These are phyloP conservation scores for Actias luna DNA, from an alignment of 2,888 invertebrate species.

Conservation along the genomic window DNA sequence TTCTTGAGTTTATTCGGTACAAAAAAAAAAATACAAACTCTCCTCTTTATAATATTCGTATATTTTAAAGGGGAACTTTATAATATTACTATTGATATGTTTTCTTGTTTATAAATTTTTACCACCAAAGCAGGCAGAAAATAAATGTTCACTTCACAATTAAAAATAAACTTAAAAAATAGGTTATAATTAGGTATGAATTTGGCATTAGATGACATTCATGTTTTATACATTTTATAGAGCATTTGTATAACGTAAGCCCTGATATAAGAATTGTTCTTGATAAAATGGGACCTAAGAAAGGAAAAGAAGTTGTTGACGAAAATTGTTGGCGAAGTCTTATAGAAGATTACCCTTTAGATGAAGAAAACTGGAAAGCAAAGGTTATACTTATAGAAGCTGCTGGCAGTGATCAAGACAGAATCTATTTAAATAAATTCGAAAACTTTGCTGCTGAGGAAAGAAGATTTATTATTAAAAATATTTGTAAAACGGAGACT, in stretches of 20 bases:
- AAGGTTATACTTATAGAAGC: slow-evolving; percentile 66
- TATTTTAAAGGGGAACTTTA: too few species aligned
- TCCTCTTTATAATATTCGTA: too few species aligned
- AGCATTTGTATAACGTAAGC: background rate
- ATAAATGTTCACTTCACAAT: too few species aligned
- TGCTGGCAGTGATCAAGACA: slow-evolving; percentile 69
- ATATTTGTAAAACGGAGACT: slow-evolving; percentile 72
- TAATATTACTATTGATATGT: too few species aligned
- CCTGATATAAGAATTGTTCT: background rate
- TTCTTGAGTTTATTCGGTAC: too few species aligned
- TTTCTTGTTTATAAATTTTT: too few species aligned
- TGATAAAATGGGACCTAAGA: slow-evolving; percentile 56
- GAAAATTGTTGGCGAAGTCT: slow-evolving; percentile 54
- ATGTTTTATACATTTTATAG: background rate
- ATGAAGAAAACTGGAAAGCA: slow-evolving; percentile 60
- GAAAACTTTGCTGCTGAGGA: slow-evolving; percentile 64
- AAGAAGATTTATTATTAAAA: slow-evolving; percentile 70
- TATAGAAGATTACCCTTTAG: slow-evolving; percentile 55
- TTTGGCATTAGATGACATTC: background rate
- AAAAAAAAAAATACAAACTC: too few species aligned
- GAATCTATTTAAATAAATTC: slow-evolving; percentile 66
- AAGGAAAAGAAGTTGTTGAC: slow-evolving; percentile 42
- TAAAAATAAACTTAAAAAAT: background rate
- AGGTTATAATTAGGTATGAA: background rate
- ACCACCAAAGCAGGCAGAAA: too few species aligned